phyloP scores from a whole-genome alignment of 2,888 invertebrate genomes.

The Aspidapion aeneum region DNA sequence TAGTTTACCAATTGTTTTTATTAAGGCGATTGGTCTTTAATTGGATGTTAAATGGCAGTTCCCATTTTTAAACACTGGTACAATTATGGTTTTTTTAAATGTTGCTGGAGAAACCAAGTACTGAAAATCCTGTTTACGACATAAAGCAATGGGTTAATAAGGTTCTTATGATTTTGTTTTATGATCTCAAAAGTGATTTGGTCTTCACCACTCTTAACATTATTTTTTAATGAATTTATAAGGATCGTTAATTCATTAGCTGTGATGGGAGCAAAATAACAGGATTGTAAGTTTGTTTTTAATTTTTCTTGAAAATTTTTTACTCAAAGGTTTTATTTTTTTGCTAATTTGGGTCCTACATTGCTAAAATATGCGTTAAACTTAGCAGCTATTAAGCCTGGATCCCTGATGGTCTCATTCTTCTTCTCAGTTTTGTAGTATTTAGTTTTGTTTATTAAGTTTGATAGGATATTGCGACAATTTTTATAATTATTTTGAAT shows the following conservation, averaged over 20 bases:
- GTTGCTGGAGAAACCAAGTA: neutral
- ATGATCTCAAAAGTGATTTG: neutral
- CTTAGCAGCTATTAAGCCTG: neutral
- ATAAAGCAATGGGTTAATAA: too few relatives aligned
- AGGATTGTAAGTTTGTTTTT: neutral
- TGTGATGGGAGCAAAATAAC: neutral
- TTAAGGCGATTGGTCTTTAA: too few relatives aligned
- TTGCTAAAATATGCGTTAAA: constrained; percentile 1
- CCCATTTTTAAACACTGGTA: too few relatives aligned
- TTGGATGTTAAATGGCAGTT: too few relatives aligned
- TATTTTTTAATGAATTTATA: neutral
- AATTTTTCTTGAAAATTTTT: neutral
- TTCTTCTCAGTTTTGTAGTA: neutral
- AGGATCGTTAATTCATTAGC: neutral
- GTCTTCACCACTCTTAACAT: neutral
- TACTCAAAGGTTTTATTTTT: neutral
- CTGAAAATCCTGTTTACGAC: too few relatives aligned
- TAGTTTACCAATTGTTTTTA: neutral
- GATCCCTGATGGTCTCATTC: neutral
- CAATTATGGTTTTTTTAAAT: neutral
- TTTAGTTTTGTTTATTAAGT: constrained; percentile 1
- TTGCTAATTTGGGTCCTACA: neutral
- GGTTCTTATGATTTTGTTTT: neutral
- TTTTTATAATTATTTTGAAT: neutral
- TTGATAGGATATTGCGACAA: neutral